These are phyloP conservation scores for Oceanodroma tethys DNA, from an alignment of 2,113 vertebrate genomes.

Conservation along the genomic window DNA sequence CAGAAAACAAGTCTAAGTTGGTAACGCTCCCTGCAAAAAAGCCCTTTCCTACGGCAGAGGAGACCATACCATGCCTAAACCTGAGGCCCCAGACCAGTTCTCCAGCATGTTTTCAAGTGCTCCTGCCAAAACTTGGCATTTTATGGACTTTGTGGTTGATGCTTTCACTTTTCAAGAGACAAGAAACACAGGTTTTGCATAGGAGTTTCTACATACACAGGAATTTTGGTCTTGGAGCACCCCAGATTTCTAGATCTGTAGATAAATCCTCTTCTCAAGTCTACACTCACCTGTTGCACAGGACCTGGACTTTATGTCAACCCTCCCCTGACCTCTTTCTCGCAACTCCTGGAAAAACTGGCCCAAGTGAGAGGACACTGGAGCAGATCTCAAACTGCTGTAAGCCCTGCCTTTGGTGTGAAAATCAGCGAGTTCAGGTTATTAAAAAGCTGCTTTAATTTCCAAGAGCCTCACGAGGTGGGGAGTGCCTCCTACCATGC, in stretches of 20 bases:
- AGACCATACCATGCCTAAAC: not conserved
- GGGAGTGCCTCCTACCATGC: rapidly evolving
- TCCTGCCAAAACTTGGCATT: not conserved
- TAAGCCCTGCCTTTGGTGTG: not conserved
- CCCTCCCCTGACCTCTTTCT: not conserved
- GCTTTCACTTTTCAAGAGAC: not conserved
- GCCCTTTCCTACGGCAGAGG: not conserved
- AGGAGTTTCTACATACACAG: not conserved
- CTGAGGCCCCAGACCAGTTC: not conserved
- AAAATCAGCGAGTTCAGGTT: not conserved
- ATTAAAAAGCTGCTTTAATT: not conserved
- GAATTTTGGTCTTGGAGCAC: not conserved
- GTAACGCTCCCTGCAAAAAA: not conserved
- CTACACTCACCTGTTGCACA: not conserved
- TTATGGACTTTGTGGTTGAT: not conserved
- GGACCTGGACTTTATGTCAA: not conserved
- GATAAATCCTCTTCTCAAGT: not conserved
- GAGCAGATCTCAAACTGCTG: not conserved
- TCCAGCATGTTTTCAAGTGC: not conserved
- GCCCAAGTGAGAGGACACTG: not conserved
- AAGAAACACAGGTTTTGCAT: conserved; percentile 6
- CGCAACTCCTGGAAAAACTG: not conserved
- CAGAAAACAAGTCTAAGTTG: not conserved
- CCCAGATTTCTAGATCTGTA: not conserved
- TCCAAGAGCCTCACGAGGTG: not conserved